Base-by-base conservation (phyloP, 1,140 invertebrate species). In the Drosophila tsacasi region DNA sequence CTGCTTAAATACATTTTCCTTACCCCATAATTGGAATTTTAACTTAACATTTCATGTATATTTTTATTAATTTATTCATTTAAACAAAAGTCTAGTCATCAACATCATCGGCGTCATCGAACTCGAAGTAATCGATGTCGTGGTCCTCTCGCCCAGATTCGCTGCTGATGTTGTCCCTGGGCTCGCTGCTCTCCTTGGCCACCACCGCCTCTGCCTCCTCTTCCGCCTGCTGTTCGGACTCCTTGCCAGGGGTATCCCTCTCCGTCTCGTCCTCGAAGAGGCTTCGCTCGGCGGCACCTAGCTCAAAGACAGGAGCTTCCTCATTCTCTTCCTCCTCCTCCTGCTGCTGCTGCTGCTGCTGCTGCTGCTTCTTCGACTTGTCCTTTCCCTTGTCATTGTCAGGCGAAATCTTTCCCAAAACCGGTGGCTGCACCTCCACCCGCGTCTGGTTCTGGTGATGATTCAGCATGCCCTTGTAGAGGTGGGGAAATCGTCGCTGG, bases 241-340 rank as follows among this genome's bases (percentile, higher is more conserved):
- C 78, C 10, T 59, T 42, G 35, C 49, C 44, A 9, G 52, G 46
- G 1, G 40, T 6, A 54, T 81, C 71, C 17, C 9, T 17, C 10
- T 19, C 50, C 15, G 9, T 7, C 15, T 25, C 52, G 4, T 47
- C 58, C 42, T 87, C 86, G 40, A 82, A 81, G 2, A 91, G 54
- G n/a, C 75, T 77, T 3, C 77, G 78, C 54, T 92, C 91, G 3
- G 91, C 91, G 13, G 91, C 91, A n/a, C 82, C 87, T 44, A 92
- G 44, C 52, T 92, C 91, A 4, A 64, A 75, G 21, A 84, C 60
- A 0, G 84, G 77, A 3, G 5, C n/a, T 12, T 25, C 35, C 21
- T 66, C n/a, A 6, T 25, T 30, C 21, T 66, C 57, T 9, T 32
- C 52, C 17, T 49, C 21, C 47, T 17, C 7, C 23, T 21, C 39